Percentiles rank a stretch among this genome's conserved stretches.
Conservation (phyloP, 2,113 vertebrate genomes). For the Sander vitreus region DNA sequence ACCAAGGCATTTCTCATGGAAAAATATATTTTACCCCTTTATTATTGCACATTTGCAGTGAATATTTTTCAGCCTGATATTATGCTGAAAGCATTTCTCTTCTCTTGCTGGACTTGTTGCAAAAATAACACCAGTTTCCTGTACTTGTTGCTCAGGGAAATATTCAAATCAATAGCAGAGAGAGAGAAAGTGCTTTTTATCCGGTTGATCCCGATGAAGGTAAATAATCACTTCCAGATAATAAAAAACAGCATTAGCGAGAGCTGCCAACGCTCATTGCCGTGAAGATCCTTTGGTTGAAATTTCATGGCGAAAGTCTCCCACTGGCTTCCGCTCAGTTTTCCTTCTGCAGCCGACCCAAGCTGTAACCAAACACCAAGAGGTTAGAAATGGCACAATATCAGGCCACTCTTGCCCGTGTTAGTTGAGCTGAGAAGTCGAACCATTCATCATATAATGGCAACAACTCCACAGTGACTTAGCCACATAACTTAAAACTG, state of each 20-base stretch:
- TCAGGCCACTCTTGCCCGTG: conserved; percentile 12
- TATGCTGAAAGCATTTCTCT: conserved; percentile 36
- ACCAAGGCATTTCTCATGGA: conserved; percentile 58
- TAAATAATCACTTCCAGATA: conserved; percentile 52
- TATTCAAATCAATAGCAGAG: conserved; percentile 60
- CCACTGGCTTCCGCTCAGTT: conserved; percentile 62
- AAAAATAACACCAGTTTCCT: conserved; percentile 67
- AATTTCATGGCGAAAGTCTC: conserved; percentile 63
- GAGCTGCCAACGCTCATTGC: conserved; percentile 44
- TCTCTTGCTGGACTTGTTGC: conserved; percentile 29
- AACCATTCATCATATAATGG: conserved; percentile 55
- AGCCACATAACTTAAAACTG: conserved; percentile 55
- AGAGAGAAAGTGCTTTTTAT: conserved; percentile 18
- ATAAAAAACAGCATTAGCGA: conserved; percentile 14
- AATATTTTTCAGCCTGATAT: conserved; percentile 63
- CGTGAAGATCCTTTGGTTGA: conserved; percentile 54
- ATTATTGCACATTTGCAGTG: conserved; percentile 69
- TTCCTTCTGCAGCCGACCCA: conserved; percentile 55
- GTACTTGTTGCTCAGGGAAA: conserved; percentile 58
- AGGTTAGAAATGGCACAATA: conserved; percentile 59
- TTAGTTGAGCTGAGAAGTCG: conserved; percentile 36
- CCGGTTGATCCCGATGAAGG: conserved; percentile 44
- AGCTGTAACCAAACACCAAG: conserved; percentile 61
- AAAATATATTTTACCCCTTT: conserved; percentile 62
- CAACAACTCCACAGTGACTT: conserved; percentile 33